Evolutionary conservation across 1,140 invertebrate species (phyloP), one percentile per base, ranked within the genome.

Genomic region (Drosophila repletoides): DNA sequence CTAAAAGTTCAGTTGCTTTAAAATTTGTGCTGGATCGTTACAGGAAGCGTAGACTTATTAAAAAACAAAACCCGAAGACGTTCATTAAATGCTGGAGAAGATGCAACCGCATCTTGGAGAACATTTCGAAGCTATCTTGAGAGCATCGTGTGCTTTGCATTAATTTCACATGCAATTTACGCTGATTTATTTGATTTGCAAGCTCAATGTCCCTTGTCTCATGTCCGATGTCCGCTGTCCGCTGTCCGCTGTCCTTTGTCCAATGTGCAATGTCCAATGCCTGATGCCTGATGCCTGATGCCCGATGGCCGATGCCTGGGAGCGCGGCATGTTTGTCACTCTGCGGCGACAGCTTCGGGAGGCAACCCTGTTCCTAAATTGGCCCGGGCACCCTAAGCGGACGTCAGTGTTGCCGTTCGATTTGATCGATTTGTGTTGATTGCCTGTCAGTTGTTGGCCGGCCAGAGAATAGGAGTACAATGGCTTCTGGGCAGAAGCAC

Each of bases 151-250:
- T 80, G 68, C 68, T 77, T 84, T 84, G 80, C 80, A 84, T 84
- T 84, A 84, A 84, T 84, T 84, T 84, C 80, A 84, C 81, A 84
- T 84, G 72, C 80, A 84, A 84, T 84, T 84, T 84, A 86, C 80
- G 80, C 75, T 87, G 80, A 84, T 84, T 84, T 84, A 84, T 84
- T 84, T 84, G 80, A 84, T 84, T 84, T 87, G 80, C 58, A 45
- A 76, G 59, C 65, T 53, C 64, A 68, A 52, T 64, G 64, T 46
- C 33, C 26, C 51, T 34, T 71, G 67, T 53, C 53, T 26, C 64
- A 6, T 17, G 40, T 12, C 19, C 1, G 5, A 19, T 40, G 34
- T 15, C 6, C 1, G 0, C 5, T 15, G 21, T 56, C 26, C 9
- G 7, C 14, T 48, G 38, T 43, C 12, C 9, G 24, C 14, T 61